Conservation (phyloP, 2,888 invertebrate genomes). For the Capitulum mitella region DNA sequence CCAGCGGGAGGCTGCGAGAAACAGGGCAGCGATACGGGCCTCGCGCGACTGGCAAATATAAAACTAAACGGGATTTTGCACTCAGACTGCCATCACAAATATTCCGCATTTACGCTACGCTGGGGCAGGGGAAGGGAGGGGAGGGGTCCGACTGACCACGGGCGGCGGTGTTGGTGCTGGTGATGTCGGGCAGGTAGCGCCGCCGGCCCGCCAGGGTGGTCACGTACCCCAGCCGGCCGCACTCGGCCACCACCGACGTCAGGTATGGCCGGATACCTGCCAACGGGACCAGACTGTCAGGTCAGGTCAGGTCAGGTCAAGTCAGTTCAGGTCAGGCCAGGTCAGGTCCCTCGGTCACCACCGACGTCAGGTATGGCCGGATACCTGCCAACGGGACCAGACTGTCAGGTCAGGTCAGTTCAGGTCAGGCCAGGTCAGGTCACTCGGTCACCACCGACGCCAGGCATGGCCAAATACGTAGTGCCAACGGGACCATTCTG, state of each 20-base stretch:
- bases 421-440: no score
- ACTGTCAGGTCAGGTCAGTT: neutral
- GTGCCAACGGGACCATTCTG: neutral
- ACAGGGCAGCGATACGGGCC: no score
- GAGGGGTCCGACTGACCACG: conserved; percentile 51
- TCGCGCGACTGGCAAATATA: no score
- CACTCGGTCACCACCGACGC: conserved; percentile 53
- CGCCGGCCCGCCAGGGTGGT: conserved; percentile 73
- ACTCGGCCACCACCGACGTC: conserved; percentile 55
- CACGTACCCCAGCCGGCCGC: conserved; percentile 65
- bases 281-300: neutral
- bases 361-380: conserved; percentile 41
- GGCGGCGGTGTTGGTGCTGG: conserved; percentile 52
- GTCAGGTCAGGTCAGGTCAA: no score
- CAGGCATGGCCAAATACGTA: conserved; percentile 8
- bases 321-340: no score
- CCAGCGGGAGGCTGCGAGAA: no score
- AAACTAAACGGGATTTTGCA: no score
- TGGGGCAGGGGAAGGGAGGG: no score
- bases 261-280: conserved; percentile 12
- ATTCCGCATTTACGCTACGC: no score
- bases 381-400: neutral
- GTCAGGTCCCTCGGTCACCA: conserved; percentile 57
- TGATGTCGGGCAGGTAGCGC: conserved; percentile 68
- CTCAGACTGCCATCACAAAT: no score